Evolutionary conservation across 2,888 invertebrate genomes (phyloP).

Genomic region (Metacarcinus magister): DNA sequence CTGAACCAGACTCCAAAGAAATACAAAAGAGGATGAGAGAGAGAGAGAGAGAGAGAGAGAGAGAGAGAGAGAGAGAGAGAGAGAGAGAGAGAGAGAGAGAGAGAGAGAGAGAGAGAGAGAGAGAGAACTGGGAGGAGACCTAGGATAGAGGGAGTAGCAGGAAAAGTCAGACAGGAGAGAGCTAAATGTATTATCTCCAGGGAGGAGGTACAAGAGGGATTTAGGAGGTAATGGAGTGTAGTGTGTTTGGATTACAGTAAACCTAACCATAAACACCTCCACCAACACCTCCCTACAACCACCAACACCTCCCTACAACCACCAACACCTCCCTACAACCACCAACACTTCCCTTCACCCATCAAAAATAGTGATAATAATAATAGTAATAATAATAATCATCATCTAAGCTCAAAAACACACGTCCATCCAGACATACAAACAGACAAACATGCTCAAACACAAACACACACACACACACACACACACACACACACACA

Average conservation of each 20-base stretch:
- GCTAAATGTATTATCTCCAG: neutral
- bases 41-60: too few species aligned
- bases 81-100: conserved; percentile 6
- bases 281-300: neutral
- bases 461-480: too few species aligned
- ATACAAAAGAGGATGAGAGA: too few species aligned
- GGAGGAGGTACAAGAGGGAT: neutral
- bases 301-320: neutral
- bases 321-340: neutral
- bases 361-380: neutral
- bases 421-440: neutral
- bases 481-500: too few species aligned
- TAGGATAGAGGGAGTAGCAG: neutral
- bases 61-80: too few species aligned
- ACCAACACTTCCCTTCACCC: neutral
- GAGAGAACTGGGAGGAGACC: neutral
- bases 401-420: neutral
- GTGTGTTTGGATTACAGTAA: too few species aligned
- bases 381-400: too few species aligned
- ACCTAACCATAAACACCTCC: too few species aligned
- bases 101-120: too few species aligned
- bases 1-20: too few species aligned
- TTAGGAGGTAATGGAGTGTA: neutral
- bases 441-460: too few species aligned
- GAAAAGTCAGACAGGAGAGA: neutral